Base-by-base conservation (phyloP, 2,888 invertebrate genomes). In the Yponomeuta sedellus region DNA sequence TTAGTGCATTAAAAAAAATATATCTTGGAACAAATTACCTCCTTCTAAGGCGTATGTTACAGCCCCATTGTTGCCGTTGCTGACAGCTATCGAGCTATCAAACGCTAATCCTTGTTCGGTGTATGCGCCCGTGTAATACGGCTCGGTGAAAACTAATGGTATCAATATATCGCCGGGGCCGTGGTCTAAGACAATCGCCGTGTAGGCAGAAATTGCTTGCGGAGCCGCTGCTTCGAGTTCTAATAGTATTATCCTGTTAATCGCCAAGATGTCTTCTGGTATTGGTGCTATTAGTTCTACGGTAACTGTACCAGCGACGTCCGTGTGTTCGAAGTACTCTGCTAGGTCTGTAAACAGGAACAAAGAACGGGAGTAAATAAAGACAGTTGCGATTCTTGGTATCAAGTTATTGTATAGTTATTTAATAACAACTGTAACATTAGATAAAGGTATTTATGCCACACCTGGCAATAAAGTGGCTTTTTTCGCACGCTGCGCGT, bases 51-150 rank as follows among this genome's bases (percentile, higher is more conserved):
- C 58, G 64, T 77, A 79, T 22, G 63, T 44, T 0, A 80, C 74
- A 12, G 58, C 68, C 0, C 68, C 67, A 44, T 77, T 74, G 64
- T 72, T 76, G 12, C 77, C 80, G 58, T 71, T 34, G 2, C 67
- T 40, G 5, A 81, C 67, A 0, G 70, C 68, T 58, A 80, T 76
- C 6, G 69, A 67, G 10, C 70, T 69, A 0, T 69, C 66, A 34
- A 79, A 73, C 2, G 22, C 28, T 8, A 80, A 70, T 4, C 74
- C 74, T 68, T 8, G 58, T 62, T 68, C 71, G 16, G 70, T 69
- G 65, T 75, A 79, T 16, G 69, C 66, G 11, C 79, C 80, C 2
- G 73, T 73, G 67, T 79, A 80, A 66, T 71, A 78, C 6, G 73
- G 39, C 64, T 72, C 66, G 20, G 28, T 66, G 34, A 74, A 74